Conservation (phyloP, 2,888 invertebrate genomes). For the Scaptomyza caliginosa region DNA sequence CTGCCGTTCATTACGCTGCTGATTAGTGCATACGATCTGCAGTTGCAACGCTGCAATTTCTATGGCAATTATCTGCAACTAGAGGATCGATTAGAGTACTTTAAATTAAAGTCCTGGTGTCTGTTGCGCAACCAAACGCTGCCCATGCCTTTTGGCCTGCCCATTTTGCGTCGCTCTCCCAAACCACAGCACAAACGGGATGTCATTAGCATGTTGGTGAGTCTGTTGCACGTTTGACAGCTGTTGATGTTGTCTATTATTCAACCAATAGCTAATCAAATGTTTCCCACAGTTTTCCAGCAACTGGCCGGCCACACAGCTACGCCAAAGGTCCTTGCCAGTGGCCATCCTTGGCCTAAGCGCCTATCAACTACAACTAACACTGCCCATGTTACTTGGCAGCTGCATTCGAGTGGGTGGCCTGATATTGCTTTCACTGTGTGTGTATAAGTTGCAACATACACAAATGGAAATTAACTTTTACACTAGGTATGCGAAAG, state of each 20-base stretch:
- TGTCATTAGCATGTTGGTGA: conserved; percentile 51
- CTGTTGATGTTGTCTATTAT: neutral
- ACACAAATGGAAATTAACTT: conserved; percentile 15
- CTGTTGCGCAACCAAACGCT: conserved; percentile 42
- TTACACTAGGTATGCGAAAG: conserved; percentile 15
- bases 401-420: conserved; percentile 2
- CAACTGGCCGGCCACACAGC: conserved; percentile 28
- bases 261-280: conserved; percentile 1
- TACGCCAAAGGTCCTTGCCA: conserved; percentile 7
- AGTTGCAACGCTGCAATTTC: conserved; percentile 41
- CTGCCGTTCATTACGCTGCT: conserved; percentile 26
- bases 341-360: conserved; percentile 20
- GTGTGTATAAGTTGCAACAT: conserved; percentile 11
- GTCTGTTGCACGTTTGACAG: conserved; percentile 2
- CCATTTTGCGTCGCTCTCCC: conserved; percentile 27
- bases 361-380: conserved; percentile 12
- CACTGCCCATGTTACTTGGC: conserved; percentile 24
- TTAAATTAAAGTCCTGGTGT: conserved; percentile 48
- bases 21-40: conserved; percentile 30
- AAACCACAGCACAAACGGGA: conserved; percentile 36
- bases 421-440: conserved; percentile 17
- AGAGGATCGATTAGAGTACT: conserved; percentile 43
- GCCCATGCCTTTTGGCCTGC: conserved; percentile 53
- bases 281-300: conserved; percentile 36
- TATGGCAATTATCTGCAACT: conserved; percentile 24